A percentile compares a stretch with the other conserved stretches of the same genome.
Evolutionary conservation across 2,113 vertebrate species (phyloP).

Genomic region (Pavo muticus): DNA sequence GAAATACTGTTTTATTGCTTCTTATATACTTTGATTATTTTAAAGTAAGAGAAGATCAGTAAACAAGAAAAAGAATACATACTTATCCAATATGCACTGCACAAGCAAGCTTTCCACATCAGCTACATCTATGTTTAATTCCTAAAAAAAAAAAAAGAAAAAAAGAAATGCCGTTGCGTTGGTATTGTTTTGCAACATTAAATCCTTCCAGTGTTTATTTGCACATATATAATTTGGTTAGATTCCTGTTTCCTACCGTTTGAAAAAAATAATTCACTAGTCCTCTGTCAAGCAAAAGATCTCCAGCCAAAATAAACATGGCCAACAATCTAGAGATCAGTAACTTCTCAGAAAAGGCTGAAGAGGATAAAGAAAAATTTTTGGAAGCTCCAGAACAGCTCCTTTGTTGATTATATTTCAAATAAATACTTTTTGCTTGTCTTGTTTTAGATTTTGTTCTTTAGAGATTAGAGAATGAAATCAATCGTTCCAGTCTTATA

Average conservation of each 20-base stretch:
- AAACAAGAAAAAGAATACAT: conserved; percentile 75
- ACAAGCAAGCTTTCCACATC: conserved; percentile 99
- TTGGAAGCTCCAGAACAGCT: not conserved
- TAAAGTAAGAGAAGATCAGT: not conserved
- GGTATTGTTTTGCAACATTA: not conserved
- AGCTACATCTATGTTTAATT: conserved; percentile 98
- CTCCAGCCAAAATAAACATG: not conserved
- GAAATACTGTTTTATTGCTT: not conserved
- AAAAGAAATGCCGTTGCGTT: conserved; percentile 21
- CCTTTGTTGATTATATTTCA: not conserved
- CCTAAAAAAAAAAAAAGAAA: conserved; percentile 79
- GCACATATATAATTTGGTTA: not conserved
- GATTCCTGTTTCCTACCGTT: not conserved
- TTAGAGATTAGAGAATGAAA: not conserved
- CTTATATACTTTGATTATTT: not conserved
- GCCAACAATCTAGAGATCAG: not conserved
- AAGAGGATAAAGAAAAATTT: not conserved
- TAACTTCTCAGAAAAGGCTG: not conserved
- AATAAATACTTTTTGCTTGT: not conserved
- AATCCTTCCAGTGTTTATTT: not conserved
- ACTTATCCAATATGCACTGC: conserved; percentile 99
- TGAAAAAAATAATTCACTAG: not conserved
- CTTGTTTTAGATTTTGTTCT: not conserved
- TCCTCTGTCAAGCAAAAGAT: not conserved
- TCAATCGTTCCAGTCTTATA: not conserved